Conservation (phyloP, 2,888 invertebrate genomes). For the Caenorhabditis sulstoni region DNA sequence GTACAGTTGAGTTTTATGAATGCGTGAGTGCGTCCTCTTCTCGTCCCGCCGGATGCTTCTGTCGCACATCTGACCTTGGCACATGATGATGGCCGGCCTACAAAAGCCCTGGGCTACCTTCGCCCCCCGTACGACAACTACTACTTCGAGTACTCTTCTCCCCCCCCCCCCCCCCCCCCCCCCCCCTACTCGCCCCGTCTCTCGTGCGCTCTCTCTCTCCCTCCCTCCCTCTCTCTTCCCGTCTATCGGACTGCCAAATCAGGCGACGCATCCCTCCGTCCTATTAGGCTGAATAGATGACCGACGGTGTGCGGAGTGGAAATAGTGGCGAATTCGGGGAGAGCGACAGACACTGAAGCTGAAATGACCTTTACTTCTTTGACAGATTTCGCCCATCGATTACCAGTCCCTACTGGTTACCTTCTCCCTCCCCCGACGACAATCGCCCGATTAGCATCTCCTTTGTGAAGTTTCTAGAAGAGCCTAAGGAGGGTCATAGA, state of each 20-base stretch:
- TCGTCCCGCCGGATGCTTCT: slow-evolving; percentile 27
- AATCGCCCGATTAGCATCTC: slow-evolving; percentile 42
- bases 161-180: not conserved
- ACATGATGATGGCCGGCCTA: slow-evolving; percentile 38
- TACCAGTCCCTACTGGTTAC: slow-evolving; percentile 11
- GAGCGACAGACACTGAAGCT: slow-evolving; percentile 31
- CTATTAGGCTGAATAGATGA: slow-evolving; percentile 47
- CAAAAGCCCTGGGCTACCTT: slow-evolving; percentile 44
- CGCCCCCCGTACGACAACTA: slow-evolving; percentile 20
- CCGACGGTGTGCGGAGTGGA: slow-evolving; percentile 11
- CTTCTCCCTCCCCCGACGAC: not conserved
- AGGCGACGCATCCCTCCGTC: slow-evolving; percentile 30
- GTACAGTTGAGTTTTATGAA: slow-evolving; percentile 40
- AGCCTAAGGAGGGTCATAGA: not conserved
- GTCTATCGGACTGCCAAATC: slow-evolving; percentile 50
- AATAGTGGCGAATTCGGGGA: not conserved
- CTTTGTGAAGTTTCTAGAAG: not conserved
- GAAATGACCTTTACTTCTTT: slow-evolving; percentile 52
- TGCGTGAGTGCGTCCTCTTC: slow-evolving; percentile 35
- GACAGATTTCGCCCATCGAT: not conserved
- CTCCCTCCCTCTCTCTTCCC: not conserved
- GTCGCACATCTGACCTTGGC: slow-evolving; percentile 53
- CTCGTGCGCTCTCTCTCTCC: slow-evolving; percentile 13
- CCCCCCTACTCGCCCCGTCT: slow-evolving; percentile 2
- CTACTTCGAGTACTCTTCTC: slow-evolving; percentile 25